Evolutionary conservation across 2,113 vertebrate genomes (phyloP).

Genomic region (Lichenostomus cassidix): DNA sequence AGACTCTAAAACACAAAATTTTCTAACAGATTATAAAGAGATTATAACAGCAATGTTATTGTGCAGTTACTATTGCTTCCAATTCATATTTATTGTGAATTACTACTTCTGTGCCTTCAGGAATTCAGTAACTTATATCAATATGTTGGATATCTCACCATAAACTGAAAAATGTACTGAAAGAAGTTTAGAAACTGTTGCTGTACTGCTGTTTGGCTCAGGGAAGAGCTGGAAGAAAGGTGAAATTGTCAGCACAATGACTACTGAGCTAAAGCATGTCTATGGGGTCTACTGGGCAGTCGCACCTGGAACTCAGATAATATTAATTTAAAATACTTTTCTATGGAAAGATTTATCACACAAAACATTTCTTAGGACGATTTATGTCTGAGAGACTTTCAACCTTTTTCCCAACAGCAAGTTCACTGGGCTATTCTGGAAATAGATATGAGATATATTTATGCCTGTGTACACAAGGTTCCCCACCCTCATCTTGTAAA

Average conservation of each 20-base stretch:
- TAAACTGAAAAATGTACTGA: background rate
- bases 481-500: background rate
- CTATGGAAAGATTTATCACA: background rate
- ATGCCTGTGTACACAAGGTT: background rate
- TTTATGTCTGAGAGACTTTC: background rate
- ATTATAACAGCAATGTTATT: background rate
- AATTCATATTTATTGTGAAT: slow-evolving; percentile 12
- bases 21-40: background rate
- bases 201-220: background rate
- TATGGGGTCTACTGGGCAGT: background rate
- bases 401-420: background rate
- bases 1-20: background rate
- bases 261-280: background rate
- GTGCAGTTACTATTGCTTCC: slow-evolving; percentile 10
- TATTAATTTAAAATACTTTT: background rate
- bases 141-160: background rate
- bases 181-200: background rate
- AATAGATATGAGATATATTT: background rate
- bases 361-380: background rate
- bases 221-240: background rate
- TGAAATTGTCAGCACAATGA: background rate
- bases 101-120: background rate
- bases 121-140: background rate
- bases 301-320: background rate
- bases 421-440: background rate